These are phyloP conservation scores for Helicoverpa armigera DNA, from an alignment of 1,140 invertebrate species.

Conservation along the genomic window DNA sequence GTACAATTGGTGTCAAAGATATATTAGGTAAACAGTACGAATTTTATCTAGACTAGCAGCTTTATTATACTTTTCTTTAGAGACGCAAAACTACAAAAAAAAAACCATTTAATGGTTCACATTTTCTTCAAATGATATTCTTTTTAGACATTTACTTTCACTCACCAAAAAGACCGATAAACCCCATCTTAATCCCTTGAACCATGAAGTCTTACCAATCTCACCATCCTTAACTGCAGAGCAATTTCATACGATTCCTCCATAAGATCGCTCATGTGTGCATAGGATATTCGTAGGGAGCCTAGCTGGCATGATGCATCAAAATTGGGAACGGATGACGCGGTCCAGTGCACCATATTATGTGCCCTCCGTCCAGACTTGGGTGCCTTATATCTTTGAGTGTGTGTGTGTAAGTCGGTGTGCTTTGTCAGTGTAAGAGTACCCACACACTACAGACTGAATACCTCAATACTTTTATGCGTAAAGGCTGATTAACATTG, in stretches of 20 bases:
- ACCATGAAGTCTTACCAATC: constrained; percentile 33
- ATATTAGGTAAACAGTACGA: no score
- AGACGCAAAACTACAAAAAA: no score
- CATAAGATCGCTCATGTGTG: constrained; percentile 36
- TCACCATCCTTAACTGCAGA: constrained; percentile 23
- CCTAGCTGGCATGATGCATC: constrained; percentile 58
- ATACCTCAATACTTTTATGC: no score
- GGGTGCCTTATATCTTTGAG: no score
- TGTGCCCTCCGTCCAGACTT: neutral
- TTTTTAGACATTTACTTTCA: neutral
- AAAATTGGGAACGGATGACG: constrained; percentile 64
- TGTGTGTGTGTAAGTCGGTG: neutral
- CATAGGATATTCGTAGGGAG: constrained; percentile 62
- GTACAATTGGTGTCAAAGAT: no score
- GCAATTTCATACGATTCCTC: constrained; percentile 32
- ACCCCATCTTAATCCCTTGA: neutral
- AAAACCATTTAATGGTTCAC: no score
- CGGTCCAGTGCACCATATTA: constrained; percentile 49
- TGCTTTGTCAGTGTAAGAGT: no score
- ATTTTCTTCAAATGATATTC: neutral
- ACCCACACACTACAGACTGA: no score
- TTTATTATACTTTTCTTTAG: no score
- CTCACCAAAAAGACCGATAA: neutral
- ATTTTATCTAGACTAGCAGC: no score
- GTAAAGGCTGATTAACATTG: no score